Evolutionary conservation across 1,140 invertebrate genomes (phyloP).

Genomic region (Drosophila nikananu): DNA sequence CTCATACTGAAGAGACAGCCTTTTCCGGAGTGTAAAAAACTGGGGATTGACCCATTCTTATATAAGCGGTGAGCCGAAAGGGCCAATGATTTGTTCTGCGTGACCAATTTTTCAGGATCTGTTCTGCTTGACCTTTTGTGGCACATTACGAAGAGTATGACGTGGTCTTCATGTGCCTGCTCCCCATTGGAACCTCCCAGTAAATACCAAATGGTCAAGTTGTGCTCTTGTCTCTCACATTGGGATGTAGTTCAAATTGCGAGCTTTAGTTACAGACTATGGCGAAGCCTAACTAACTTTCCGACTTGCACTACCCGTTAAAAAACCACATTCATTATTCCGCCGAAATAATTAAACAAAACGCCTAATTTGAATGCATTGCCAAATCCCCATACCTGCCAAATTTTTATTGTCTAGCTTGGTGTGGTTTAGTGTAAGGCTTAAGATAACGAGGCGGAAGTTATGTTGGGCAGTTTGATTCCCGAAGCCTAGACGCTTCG

Average conservation of each 20-base stretch:
- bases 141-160: too few relatives aligned
- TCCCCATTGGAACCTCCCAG: too few relatives aligned
- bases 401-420: neutral
- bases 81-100: slow-evolving; percentile 6
- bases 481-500: neutral
- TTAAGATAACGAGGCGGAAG: too few relatives aligned
- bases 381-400: too few relatives aligned
- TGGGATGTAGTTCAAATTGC: neutral
- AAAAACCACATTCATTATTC: neutral
- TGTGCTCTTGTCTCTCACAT: neutral
- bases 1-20: slow-evolving; percentile 8
- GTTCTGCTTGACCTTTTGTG: slow-evolving; percentile 22
- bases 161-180: too few relatives aligned
- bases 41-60: neutral
- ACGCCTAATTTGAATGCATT: neutral
- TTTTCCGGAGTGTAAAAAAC: neutral
- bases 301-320: neutral
- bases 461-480: too few relatives aligned
- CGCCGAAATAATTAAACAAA: neutral
- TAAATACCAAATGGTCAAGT: neutral
- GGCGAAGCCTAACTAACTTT: neutral
- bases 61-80: neutral
- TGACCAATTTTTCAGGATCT: slow-evolving; percentile 6
- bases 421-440: too few relatives aligned
- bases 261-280: neutral